phyloP scores from a whole-genome alignment of 2,888 invertebrate species.

The Catocala nupta region DNA sequence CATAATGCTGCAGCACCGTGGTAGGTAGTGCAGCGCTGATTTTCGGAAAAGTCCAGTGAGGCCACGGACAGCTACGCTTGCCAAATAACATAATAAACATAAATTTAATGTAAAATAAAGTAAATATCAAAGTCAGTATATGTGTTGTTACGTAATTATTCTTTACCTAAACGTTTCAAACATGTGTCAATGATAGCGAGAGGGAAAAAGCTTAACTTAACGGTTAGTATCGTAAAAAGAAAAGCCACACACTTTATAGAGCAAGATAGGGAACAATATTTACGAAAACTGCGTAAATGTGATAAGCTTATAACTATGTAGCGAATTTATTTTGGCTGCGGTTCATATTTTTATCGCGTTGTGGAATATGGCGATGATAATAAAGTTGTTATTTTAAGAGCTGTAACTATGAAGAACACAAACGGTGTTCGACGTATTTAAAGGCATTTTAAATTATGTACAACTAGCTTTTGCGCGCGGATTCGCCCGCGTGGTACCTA shows the following conservation, averaged over 20 bases:
- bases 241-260: conserved; percentile 42
- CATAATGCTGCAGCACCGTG: too few species aligned
- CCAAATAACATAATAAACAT: too few species aligned
- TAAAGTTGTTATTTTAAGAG: conserved; percentile 12
- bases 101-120: too few species aligned
- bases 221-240: conserved; percentile 40
- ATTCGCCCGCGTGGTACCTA: too few species aligned
- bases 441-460: neutral
- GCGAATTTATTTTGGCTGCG: conserved; percentile 36
- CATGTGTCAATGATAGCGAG: conserved; percentile 11
- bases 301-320: conserved; percentile 45
- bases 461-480: too few species aligned
- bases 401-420: neutral
- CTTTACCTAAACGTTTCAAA: conserved; percentile 8
- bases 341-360: conserved; percentile 29
- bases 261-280: conserved; percentile 40
- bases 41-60: too few species aligned
- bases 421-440: neutral
- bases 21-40: too few species aligned
- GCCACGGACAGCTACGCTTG: too few species aligned
- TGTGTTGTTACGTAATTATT: conserved; percentile 6
- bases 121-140: neutral
- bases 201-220: conserved; percentile 21
- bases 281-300: conserved; percentile 41
- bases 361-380: neutral